Conservation (phyloP, 2,797 vertebrate genomes). For the Cichlasoma orientale region DNA sequence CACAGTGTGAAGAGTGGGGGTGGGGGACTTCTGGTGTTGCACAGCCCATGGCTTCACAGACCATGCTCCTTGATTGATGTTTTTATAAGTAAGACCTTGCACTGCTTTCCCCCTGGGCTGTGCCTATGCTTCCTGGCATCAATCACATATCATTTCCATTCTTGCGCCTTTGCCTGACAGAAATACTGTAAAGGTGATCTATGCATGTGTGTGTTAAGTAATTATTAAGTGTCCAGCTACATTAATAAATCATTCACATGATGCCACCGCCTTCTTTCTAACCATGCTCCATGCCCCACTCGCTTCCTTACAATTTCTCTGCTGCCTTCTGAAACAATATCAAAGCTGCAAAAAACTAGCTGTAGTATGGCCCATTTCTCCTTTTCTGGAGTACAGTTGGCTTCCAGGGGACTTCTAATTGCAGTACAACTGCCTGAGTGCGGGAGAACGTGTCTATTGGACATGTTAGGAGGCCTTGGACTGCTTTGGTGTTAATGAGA, state of each 20-base stretch:
- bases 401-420: slow-evolving; percentile 58
- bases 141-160: slow-evolving; percentile 85
- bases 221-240: slow-evolving; percentile 83
- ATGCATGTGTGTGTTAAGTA: slow-evolving; percentile 81
- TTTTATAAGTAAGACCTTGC: slow-evolving; percentile 86
- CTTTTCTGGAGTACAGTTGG: slow-evolving; percentile 14
- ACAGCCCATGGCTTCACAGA: slow-evolving; percentile 66
- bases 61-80: slow-evolving; percentile 80
- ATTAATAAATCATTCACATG: slow-evolving; percentile 81
- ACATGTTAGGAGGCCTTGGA: slow-evolving; percentile 55
- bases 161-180: slow-evolving; percentile 76
- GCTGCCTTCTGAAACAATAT: slow-evolving; percentile 38
- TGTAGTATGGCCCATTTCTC: slow-evolving; percentile 4
- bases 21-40: slow-evolving; percentile 56
- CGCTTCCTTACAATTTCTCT: slow-evolving; percentile 37
- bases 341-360: slow-evolving; percentile 16
- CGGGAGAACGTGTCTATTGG: slow-evolving; percentile 29
- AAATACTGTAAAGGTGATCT: slow-evolving; percentile 86
- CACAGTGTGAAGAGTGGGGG: slow-evolving; percentile 48
- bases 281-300: slow-evolving; percentile 32
- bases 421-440: slow-evolving; percentile 28
- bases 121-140: slow-evolving; percentile 81
- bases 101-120: slow-evolving; percentile 69
- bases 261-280: slow-evolving; percentile 38
- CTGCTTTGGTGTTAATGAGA: slow-evolving; percentile 72